Conservation (phyloP, 2,888 invertebrate genomes). For the Trachelus troglodyta region DNA sequence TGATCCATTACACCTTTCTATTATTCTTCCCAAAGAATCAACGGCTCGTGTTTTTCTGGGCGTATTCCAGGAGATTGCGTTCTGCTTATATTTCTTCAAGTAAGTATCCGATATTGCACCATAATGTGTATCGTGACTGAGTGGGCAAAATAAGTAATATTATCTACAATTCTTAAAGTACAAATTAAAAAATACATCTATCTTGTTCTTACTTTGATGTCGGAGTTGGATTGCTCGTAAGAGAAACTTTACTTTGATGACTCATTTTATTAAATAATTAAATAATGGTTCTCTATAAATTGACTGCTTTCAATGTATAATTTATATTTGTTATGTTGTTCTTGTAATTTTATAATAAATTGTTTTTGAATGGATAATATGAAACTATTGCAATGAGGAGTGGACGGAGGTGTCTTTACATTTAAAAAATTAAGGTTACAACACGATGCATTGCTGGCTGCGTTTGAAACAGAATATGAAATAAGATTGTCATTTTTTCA, state of each 20-base stretch:
- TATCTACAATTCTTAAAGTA: not conserved
- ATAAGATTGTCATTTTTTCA: not conserved
- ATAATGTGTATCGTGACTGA: not conserved
- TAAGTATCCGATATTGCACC: not conserved
- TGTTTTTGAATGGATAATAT: not conserved
- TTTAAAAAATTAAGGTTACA: not conserved
- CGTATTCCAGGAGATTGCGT: not conserved
- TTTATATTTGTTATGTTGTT: not conserved
- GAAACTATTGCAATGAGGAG: not conserved
- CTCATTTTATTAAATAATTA: not conserved
- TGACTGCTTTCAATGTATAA: not conserved
- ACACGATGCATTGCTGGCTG: not conserved
- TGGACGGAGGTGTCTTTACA: not conserved
- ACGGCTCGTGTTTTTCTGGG: conserved; percentile 7
- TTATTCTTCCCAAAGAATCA: conserved; percentile 15
- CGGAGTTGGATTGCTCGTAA: not conserved
- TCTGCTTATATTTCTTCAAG: not conserved
- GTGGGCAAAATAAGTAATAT: not conserved
- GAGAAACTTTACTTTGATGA: not conserved
- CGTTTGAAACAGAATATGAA: not conserved
- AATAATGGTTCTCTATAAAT: not conserved
- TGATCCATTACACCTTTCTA: conserved; percentile 11
- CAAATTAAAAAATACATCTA: not conserved
- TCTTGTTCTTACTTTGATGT: not conserved
- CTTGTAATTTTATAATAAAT: not conserved